Evolutionary conservation across 2,113 vertebrate species (phyloP), one percentile per base, ranked within the genome.

Genomic region (Larimichthys polyactis): DNA sequence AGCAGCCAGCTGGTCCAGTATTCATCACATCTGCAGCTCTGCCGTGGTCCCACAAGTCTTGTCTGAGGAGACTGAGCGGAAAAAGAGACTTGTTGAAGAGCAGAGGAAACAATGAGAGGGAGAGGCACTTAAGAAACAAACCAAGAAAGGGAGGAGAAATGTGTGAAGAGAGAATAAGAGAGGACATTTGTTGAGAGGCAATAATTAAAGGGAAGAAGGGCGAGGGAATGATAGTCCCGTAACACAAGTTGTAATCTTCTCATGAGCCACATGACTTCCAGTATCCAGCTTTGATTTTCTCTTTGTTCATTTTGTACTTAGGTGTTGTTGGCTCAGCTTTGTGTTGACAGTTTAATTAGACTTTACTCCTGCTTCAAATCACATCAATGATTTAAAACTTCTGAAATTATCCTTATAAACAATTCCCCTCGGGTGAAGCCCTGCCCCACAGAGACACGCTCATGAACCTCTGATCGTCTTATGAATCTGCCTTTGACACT

Each of bases 151-250:
- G 43, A 74, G 75, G 84, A 70, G 68, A 83, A 84, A 89, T 57
- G 82, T 52, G 83, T 84, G 62, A 84, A 78, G 59, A 78, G 55
- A 55, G 36, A 84, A 83, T 78, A 71, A 83, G 72, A 80, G 78
- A 63, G 71, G 19, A 70, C n/a, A 17, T 72, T 78, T 87, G 81
- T 72, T 81, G 64, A 62, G 74, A 87, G 77, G 69, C 65, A 68
- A 12, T 89, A 85, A 92, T 93, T 92, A 87, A 22, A 89, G 90
- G 87, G 86, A 70, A 78, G 74, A 68, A 58, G 40, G 16, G 83
- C 5, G 32, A 79, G n/a, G 66, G 71, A 91, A 88, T 72, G 66
- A 77, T 72, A 40, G 82, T 40, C 67, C 58, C 2, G 19, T 22
- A 83, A 69, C 78, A 57, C 24, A 29, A 44, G 78, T 75, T 67